These are phyloP conservation scores for Astatoreochromis straeleni DNA, from an alignment of 2,113 vertebrate genomes.

Conservation along the genomic window DNA sequence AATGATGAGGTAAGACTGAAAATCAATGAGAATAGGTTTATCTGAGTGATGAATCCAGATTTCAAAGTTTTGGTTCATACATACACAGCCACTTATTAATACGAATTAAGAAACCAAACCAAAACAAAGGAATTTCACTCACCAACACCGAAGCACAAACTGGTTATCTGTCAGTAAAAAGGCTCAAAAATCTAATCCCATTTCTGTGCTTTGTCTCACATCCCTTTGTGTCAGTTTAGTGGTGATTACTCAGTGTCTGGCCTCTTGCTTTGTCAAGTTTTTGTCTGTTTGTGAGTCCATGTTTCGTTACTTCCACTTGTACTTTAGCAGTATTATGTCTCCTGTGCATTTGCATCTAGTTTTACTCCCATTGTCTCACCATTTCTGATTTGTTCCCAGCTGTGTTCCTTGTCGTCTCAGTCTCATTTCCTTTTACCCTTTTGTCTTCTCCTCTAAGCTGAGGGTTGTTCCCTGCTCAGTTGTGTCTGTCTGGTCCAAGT, in stretches of 20 bases:
- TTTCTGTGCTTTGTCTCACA: not conserved
- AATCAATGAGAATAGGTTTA: accelerated
- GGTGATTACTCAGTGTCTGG: not conserved
- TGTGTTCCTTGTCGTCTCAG: not conserved
- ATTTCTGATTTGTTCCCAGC: not conserved
- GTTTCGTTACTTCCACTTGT: not conserved
- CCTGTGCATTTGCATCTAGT: not conserved
- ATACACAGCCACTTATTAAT: not conserved
- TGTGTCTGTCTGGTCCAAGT: not conserved
- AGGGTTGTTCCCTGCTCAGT: not conserved
- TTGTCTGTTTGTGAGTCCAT: not conserved
- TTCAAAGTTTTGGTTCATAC: not conserved
- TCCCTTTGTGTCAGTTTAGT: not conserved
- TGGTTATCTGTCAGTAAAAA: not conserved
- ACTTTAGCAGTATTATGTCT: not conserved
- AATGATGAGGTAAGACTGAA: not conserved
- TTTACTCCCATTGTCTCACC: not conserved
- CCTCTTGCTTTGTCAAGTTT: not conserved
- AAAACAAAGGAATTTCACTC: accelerated
- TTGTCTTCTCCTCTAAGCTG: not conserved
- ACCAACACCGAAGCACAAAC: not conserved
- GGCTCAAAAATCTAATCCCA: not conserved
- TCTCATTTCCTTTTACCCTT: not conserved
- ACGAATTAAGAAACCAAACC: accelerated
- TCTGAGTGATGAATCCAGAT: not conserved